These are phyloP conservation scores for Gastrophryne carolinensis DNA, from an alignment of 2,797 vertebrate species.

Conservation along the genomic window DNA sequence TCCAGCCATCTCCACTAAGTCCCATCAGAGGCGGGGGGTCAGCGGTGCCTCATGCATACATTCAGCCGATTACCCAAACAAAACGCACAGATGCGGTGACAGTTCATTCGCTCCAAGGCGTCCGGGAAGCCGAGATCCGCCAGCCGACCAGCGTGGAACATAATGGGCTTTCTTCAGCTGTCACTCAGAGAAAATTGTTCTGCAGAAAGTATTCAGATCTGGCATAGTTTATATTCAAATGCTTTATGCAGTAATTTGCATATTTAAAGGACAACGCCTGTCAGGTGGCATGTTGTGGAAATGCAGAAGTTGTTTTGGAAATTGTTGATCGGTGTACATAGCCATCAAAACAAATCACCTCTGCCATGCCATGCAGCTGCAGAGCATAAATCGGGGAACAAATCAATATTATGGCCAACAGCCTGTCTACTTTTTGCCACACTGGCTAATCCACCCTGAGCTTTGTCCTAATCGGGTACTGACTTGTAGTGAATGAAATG, in stretches of 20 bases:
- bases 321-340: too few species aligned
- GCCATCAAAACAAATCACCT: too few species aligned
- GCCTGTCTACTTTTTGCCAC: too few species aligned
- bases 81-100: background rate
- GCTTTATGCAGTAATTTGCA: background rate
- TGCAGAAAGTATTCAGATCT: background rate
- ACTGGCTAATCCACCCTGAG: too few species aligned
- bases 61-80: conserved; percentile 6
- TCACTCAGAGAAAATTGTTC: background rate
- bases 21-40: background rate
- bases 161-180: conserved; percentile 1
- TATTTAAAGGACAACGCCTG: background rate
- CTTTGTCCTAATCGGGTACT: too few species aligned
- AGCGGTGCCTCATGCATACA: background rate
- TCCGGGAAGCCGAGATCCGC: background rate
- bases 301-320: too few species aligned
- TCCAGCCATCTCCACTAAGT: background rate
- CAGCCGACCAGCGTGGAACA: background rate
- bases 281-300: background rate
- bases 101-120: background rate
- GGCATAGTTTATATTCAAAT: background rate
- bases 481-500: too few species aligned
- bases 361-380: too few species aligned
- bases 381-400: too few species aligned
- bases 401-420: too few species aligned